A percentile compares a stretch with the other conserved stretches of the same genome.
Conservation (phyloP, 1,140 invertebrate species). For the Ceratosolen solmsi region DNA sequence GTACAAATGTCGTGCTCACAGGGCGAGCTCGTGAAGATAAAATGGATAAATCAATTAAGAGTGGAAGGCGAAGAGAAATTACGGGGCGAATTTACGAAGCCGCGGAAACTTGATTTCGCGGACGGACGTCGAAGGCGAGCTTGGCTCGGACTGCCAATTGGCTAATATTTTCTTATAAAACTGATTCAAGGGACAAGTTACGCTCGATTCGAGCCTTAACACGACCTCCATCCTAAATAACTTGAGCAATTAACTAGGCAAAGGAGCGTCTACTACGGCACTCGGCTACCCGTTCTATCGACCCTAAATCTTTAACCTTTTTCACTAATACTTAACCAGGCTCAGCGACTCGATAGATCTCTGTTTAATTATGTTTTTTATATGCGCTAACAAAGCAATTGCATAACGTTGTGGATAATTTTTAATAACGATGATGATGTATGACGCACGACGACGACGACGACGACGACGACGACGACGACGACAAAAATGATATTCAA, state of each 20-base stretch:
- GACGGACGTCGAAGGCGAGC: constrained; percentile 48
- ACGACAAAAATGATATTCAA: too few relatives aligned
- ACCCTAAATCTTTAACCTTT: background rate
- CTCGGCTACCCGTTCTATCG: background rate
- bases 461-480: too few relatives aligned
- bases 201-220: constrained; percentile 55
- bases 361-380: too few relatives aligned
- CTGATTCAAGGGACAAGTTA: constrained; percentile 31
- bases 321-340: too few relatives aligned
- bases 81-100: background rate
- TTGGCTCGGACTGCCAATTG: constrained; percentile 48
- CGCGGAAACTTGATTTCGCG: constrained; percentile 17
- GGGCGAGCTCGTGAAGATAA: background rate
- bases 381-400: too few relatives aligned
- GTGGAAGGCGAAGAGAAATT: background rate
- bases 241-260: constrained; percentile 53
- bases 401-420: too few relatives aligned
- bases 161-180: constrained; percentile 59
- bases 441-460: too few relatives aligned
- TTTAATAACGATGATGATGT: too few relatives aligned
- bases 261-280: too few relatives aligned
- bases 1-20: background rate
- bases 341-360: too few relatives aligned
- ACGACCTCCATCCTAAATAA: constrained; percentile 57
- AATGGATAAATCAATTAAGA: constrained; percentile 28